Evolutionary conservation across 2,888 invertebrate genomes (phyloP), one percentile per base, ranked within the genome.

Genomic region (Drosophila peninsularis): DNA sequence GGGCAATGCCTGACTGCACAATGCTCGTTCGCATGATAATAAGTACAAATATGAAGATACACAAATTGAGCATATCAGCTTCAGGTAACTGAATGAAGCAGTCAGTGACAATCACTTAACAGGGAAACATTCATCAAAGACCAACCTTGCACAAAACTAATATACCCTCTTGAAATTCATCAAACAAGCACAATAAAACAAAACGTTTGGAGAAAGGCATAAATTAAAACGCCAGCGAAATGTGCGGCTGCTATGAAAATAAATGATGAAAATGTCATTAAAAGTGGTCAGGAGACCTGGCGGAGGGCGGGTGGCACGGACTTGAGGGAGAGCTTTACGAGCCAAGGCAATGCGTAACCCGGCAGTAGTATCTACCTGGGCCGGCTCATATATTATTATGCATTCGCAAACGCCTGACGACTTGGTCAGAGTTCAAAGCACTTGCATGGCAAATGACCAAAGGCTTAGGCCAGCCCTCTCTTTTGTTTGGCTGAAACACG

Each of bases 371-470:
- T 32, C 55, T 45, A 27, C 27, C 45, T 14, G 54, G 19, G 13
- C 17, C 34, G 1, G 41, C 5, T 19, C 60, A 54, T 54, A 49
- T 17, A 39, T 37, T 37, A 36, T 56, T 39, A 49, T 60, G 39
- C 73, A 77, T 77, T 58, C 34, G 52, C 44, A 11, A 44, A 47
- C 19, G 32, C 32, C 55, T 19, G 21, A 24, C 3, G 60, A 60
- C 60, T 62, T 62, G 71, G 44, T 55, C 55, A 55, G 80, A 72
- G 87, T 69, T 82, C 80, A 71, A 74, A 76, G 82, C 66, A 81
- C 80, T 80, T 74, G 79, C 88, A 68, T 79, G 24, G 67, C 63
- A 82, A 83, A 82, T 83, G 88, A 74, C 88, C 88, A 79, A 37
- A 44, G 58, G 49, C 60, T 50, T 44, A 45, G 67, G 32, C 42